Evolutionary conservation across 2,888 invertebrate genomes (phyloP), one percentile per base, ranked within the genome.

Genomic region (Torymus auratus): DNA sequence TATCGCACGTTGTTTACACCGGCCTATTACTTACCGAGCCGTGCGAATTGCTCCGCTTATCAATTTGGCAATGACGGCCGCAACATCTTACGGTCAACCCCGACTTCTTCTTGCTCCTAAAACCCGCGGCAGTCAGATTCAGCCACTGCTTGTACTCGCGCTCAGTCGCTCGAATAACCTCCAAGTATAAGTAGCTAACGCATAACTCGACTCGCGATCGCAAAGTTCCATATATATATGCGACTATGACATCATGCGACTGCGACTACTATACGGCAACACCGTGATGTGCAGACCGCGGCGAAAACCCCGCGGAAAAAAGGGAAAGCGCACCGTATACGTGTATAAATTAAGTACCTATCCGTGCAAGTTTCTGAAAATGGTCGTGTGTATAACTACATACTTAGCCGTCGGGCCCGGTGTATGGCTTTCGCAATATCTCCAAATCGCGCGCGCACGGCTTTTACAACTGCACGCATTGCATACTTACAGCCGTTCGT

Each of bases 281-380:
- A 7, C 0, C 5, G 41, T 10, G n/a, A n/a, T n/a, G 41, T 41
- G 41, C 41, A 41, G 5, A 41, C 41, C 41, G 7, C 41, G 7
- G 41, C 41, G 41, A 7, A 41, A 41, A 41, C 7, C 7, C 41
- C 41, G 41, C 41, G 41, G 41, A 7, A 41, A 41, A 41, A 41
- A 7, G 41, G 41, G 41, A 41, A 41, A 41, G 41, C 14, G 14
- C n/a, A 17, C 13, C 20, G 58, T 12, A 13, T 12, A 13, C 41
- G 55, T 20, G 55, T 58, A 77, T 77, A 73, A 81, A 81, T 77
- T 77, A 77, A 77, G 73, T 81, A 69, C 74, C 78, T 81, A 69
- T 77, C 78, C 73, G 62, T n/a, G 11, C 17, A 56, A 17, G 56
- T 41, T 41, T 41, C 41, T 41, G 41, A 41, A 41, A 41, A 41